Evolutionary conservation across 2,113 vertebrate species (phyloP).

Genomic region (Cheilinus undulatus): DNA sequence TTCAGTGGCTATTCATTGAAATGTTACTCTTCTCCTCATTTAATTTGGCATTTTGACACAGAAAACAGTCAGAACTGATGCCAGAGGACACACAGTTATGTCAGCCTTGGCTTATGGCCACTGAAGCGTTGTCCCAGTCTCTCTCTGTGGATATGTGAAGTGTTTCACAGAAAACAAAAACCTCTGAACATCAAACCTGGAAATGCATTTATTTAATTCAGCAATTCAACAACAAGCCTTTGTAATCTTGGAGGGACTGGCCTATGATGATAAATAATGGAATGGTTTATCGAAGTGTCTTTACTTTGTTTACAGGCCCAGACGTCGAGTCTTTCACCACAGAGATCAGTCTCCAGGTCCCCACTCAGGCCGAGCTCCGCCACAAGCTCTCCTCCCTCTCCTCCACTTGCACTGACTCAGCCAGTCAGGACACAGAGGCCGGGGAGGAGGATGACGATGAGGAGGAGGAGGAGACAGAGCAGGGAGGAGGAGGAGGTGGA

Average conservation of each 20-base stretch:
- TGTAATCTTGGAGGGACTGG: not conserved
- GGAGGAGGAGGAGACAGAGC: constrained; percentile 66
- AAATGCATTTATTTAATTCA: not conserved
- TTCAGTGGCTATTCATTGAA: too few species aligned
- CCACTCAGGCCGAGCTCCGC: constrained; percentile 83
- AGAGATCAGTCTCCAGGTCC: constrained; percentile 90
- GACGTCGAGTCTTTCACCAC: constrained; percentile 81
- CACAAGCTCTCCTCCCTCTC: constrained; percentile 87
- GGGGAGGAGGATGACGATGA: constrained; percentile 83
- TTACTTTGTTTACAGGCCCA: constrained; percentile 76
- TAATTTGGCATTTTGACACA: too few species aligned
- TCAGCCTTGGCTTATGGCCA: too few species aligned
- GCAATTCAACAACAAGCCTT: not conserved
- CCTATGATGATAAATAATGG: not conserved
- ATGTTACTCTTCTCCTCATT: too few species aligned
- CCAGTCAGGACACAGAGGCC: constrained; percentile 85
- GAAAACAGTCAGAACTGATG: too few species aligned
- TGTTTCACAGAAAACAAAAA: too few species aligned
- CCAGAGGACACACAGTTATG: too few species aligned
- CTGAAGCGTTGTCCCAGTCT: too few species aligned
- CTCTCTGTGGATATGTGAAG: too few species aligned
- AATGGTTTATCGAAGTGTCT: not conserved
- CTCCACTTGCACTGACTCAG: constrained; percentile 84
- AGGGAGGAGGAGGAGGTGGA: constrained; percentile 50
- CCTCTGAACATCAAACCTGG: too few species aligned